phyloP scores from a whole-genome alignment of 2,888 invertebrate genomes.

The Hydriomena furcata region DNA sequence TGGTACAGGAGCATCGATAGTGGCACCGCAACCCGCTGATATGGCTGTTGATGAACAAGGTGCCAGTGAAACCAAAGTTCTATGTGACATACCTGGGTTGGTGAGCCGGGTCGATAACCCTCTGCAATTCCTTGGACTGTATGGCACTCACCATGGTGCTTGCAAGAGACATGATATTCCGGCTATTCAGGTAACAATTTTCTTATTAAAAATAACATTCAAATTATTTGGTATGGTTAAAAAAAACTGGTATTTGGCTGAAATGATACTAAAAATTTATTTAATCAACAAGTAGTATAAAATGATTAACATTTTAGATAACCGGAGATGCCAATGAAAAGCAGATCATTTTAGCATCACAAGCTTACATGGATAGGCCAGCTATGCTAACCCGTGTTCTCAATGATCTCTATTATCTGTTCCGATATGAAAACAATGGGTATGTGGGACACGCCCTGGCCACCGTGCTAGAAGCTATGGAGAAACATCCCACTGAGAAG shows the following conservation, averaged over 20 bases:
- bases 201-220: no score
- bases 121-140: constrained; percentile 95
- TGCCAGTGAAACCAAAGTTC: constrained; percentile 45
- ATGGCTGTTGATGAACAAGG: constrained; percentile 41
- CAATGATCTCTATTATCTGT: constrained; percentile 95
- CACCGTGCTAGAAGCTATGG: constrained; percentile 95
- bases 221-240: no score
- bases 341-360: constrained; percentile 93
- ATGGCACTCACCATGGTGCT: constrained; percentile 94
- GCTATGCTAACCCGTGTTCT: constrained; percentile 92
- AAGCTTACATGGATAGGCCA: constrained; percentile 92
- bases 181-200: constrained; percentile 88
- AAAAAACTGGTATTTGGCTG: no score
- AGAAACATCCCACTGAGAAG: constrained; percentile 91
- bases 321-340: constrained; percentile 96
- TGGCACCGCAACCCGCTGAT: neutral
- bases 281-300: no score
- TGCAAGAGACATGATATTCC: constrained; percentile 96
- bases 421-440: constrained; percentile 91
- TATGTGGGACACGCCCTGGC: constrained; percentile 89
- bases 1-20: constrained; percentile 89
- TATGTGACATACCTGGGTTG: constrained; percentile 94
- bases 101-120: constrained; percentile 89
- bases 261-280: no score
- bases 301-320: constrained; percentile 82